Conservation (phyloP, 2,888 invertebrate species). For the Netelia inedita region DNA sequence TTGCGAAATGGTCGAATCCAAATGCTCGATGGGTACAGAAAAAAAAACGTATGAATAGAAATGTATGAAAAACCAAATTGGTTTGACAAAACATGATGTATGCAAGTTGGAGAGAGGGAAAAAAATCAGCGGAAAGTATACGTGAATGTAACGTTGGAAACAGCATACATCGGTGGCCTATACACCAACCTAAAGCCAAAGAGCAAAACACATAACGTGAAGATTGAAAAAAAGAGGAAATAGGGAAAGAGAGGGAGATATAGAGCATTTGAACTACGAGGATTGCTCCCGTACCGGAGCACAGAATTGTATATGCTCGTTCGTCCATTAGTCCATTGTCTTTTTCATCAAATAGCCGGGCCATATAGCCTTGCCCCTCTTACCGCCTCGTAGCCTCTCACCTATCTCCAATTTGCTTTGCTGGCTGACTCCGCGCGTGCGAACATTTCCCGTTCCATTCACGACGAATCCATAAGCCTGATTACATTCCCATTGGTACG, state of each 20-base stretch:
- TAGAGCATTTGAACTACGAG: conserved; percentile 37
- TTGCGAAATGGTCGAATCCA: conserved; percentile 36
- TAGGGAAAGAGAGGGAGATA: background rate
- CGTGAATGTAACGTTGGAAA: conserved; percentile 52
- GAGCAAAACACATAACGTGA: conserved; percentile 10
- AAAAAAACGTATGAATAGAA: conserved; percentile 18
- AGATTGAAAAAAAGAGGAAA: background rate
- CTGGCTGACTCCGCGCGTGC: background rate
- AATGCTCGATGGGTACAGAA: background rate
- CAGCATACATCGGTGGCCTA: conserved; percentile 42
- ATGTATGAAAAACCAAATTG: conserved; percentile 24
- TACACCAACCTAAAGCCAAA: conserved; percentile 16
- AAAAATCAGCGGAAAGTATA: conserved; percentile 15
- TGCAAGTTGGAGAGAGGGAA: conserved; percentile 21
- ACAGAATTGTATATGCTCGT: conserved; percentile 41
- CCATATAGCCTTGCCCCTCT: background rate
- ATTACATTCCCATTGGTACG: conserved; percentile 61
- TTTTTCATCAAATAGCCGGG: conserved; percentile 35
- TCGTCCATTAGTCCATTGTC: conserved; percentile 65
- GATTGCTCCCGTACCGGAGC: conserved; percentile 21
- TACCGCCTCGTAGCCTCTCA: background rate
- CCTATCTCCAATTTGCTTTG: background rate
- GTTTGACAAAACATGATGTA: conserved; percentile 15
- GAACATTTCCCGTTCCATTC: conserved; percentile 27
- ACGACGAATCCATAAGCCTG: conserved; percentile 65